Percentiles rank a stretch among this genome's conserved stretches.
Evolutionary conservation across 2,888 invertebrate species (phyloP).

Genomic region (Auanema freiburgensis): DNA sequence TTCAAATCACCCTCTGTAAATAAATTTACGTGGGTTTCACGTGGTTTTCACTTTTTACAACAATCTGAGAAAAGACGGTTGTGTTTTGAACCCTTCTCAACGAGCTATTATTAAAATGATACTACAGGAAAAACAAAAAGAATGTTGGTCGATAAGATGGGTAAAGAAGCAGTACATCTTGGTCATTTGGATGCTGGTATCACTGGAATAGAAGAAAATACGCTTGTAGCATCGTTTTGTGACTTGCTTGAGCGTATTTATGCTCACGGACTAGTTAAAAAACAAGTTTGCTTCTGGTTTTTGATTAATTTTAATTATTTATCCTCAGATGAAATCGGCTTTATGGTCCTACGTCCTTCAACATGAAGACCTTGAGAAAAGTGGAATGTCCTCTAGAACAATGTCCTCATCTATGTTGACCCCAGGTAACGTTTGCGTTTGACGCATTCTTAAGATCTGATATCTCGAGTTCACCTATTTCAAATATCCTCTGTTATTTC

Average conservation of each 20-base stretch:
- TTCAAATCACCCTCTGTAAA: too few species aligned
- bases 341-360: constrained; percentile 91
- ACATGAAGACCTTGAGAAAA: constrained; percentile 76
- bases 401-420: constrained; percentile 63
- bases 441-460: neutral
- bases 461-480: neutral
- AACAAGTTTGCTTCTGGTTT: constrained; percentile 77
- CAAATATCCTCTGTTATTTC: constrained; percentile 1
- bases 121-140: constrained; percentile 79
- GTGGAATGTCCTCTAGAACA: constrained; percentile 37
- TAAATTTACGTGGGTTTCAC: too few species aligned
- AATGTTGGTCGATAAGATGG: constrained; percentile 98
- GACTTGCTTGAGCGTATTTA: constrained; percentile 94
- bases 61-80: too few species aligned
- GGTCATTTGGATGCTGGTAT: constrained; percentile 79
- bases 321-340: constrained; percentile 82
- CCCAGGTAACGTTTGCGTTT: constrained; percentile 68
- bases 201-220: constrained; percentile 90
- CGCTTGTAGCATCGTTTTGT: constrained; percentile 90
- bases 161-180: constrained; percentile 86
- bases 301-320: neutral
- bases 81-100: too few species aligned
- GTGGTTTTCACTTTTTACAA: neutral
- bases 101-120: neutral
- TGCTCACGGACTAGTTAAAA: constrained; percentile 93